Evolutionary conservation across 2,888 invertebrate genomes (phyloP), one percentile per base, ranked within the genome.

Genomic region (Ormia ochracea): DNA sequence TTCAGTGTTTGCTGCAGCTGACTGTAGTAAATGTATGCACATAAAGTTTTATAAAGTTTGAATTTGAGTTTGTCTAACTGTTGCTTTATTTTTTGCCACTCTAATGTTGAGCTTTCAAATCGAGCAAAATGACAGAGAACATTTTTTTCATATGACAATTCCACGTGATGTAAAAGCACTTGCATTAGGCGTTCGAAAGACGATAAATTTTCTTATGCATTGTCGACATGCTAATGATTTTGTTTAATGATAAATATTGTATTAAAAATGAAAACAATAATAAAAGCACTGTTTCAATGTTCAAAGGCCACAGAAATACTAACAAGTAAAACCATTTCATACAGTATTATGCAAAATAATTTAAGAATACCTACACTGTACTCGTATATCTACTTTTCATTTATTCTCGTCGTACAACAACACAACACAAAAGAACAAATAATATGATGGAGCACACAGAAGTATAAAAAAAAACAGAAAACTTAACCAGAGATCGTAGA

Each of bases 271-370:
- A 59, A 69, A 56, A 56, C 38, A 58, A 58, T 43, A 7, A 61
- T 52, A 68, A 10, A 52, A 43, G 68, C 56, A 48, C 75, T 61
- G 66, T 75, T 61, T 56, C 26, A 66, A 75, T 48, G 75, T 56
- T 45, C 70, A 80, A 75, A 75, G 61, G 79, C 79, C 61, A 54
- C 61, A 61, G 61, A 52, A 68, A 80, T 56, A 80, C 79, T 80
- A 61, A 75, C 66, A 36, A 65, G 28, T 10, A 19, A 58, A 75
- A 75, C 52, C 26, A 14, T 74, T 59, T 28, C 66, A 50, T 28
- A 52, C 19, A 52, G 45, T 59, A 23, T 12, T 43, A 50, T 69
- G 68, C 38, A 74, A 59, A 58, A 43, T 21, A 14, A 45, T 14
- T 26, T 2, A 56, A 63, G 17, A 58, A 58, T 9, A 26, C 58